A percentile compares a stretch with the other conserved stretches of the same genome.
Evolutionary conservation across 2,113 vertebrate genomes (phyloP).

Genomic region (Potamarius usumacintae): DNA sequence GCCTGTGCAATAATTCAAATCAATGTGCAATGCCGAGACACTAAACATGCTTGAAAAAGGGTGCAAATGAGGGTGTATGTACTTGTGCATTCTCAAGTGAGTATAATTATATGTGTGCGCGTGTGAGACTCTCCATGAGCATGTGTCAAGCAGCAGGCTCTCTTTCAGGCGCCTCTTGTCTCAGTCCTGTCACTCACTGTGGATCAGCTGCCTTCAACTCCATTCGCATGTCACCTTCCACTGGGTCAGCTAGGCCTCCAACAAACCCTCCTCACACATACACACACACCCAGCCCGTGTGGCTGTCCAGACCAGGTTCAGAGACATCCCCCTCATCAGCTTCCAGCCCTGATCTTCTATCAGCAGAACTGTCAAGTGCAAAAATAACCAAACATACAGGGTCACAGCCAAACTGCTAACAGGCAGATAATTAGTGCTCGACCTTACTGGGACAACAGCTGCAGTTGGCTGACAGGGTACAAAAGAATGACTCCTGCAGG

Average conservation of each 20-base stretch:
- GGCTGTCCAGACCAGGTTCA: constrained; percentile 51
- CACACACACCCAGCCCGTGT: constrained; percentile 19
- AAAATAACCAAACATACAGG: constrained; percentile 61
- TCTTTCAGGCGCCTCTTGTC: constrained; percentile 39
- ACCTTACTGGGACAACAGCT: constrained; percentile 57
- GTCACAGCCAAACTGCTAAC: constrained; percentile 57
- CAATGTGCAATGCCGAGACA: background rate
- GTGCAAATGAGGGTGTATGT: background rate
- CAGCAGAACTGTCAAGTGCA: constrained; percentile 55
- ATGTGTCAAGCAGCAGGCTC: constrained; percentile 45
- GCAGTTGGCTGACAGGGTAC: constrained; percentile 37
- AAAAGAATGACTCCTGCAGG: background rate
- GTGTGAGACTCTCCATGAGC: constrained; percentile 14
- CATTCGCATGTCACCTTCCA: constrained; percentile 51
- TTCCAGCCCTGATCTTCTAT: constrained; percentile 40
- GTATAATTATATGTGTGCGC: constrained; percentile 26
- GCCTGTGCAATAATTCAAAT: background rate
- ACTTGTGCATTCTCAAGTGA: background rate
- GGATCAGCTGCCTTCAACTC: constrained; percentile 48
- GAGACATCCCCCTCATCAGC: constrained; percentile 31
- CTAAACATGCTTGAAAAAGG: background rate
- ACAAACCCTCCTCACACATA: background rate
- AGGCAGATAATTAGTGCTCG: constrained; percentile 56
- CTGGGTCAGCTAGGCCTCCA: constrained; percentile 36
- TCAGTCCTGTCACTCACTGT: constrained; percentile 44